phyloP scores from a whole-genome alignment of 2,888 invertebrate species.

The Xestia sexstrigata region DNA sequence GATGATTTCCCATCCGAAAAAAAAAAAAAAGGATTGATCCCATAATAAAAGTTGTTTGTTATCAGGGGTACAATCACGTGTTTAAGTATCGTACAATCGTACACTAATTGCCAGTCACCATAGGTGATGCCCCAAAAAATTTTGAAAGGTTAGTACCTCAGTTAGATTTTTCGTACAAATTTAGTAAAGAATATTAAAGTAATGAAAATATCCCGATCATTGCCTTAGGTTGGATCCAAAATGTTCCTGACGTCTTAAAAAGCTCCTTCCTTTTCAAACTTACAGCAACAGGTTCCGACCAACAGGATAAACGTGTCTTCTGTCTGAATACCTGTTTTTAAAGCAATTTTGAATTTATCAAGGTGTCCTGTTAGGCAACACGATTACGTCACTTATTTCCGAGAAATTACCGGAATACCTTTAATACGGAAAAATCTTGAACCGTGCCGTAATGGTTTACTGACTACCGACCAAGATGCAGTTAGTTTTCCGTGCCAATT shows the following conservation, averaged over 20 bases:
- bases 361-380: conserved; percentile 10
- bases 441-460: conserved; percentile 11
- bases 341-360: conserved; percentile 37
- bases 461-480: neutral
- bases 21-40: no score
- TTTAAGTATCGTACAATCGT: no score
- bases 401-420: conserved; percentile 37
- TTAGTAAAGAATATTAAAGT: neutral
- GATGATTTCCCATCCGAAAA: no score
- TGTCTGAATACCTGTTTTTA: conserved; percentile 38
- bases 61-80: no score
- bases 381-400: conserved; percentile 37
- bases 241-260: conserved; percentile 9
- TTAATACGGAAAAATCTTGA: conserved; percentile 11
- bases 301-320: conserved; percentile 47
- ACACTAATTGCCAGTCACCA: no score
- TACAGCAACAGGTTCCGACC: conserved; percentile 39
- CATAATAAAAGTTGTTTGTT: no score
- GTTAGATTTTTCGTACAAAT: neutral
- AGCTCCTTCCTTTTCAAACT: conserved; percentile 18
- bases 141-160: neutral
- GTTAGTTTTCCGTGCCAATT: neutral
- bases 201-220: neutral
- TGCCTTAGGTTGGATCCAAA: conserved; percentile 14
- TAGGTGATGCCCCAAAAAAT: no score